These are phyloP conservation scores for Vultur gryphus DNA, from an alignment of 2,797 vertebrate species.

Conservation along the genomic window DNA sequence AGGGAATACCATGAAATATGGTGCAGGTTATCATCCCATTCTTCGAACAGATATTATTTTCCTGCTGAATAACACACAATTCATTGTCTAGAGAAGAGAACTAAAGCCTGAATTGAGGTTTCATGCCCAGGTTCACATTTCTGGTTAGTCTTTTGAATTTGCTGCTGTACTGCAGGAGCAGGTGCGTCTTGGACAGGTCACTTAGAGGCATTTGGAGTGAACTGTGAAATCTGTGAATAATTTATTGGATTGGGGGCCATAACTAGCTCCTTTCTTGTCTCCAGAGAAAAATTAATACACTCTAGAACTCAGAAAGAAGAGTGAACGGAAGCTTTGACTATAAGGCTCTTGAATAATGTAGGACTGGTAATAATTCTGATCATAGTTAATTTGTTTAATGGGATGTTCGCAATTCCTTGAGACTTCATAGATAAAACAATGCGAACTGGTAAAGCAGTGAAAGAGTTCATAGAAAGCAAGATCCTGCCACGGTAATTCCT, in stretches of 20 bases:
- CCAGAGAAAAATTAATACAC: background rate
- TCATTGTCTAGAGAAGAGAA: background rate
- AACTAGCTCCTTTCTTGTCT: background rate
- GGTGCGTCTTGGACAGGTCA: background rate
- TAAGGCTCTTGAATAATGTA: background rate
- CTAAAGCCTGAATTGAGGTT: background rate
- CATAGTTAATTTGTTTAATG: background rate
- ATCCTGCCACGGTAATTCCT: background rate
- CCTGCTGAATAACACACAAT: background rate
- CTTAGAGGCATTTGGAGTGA: background rate
- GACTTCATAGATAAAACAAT: background rate
- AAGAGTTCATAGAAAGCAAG: background rate
- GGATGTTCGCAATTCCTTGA: background rate
- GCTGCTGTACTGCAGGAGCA: background rate
- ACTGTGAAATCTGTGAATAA: background rate
- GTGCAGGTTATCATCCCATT: background rate
- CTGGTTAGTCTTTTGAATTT: background rate
- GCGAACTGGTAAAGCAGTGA: background rate
- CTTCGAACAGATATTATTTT: background rate
- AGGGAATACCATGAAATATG: background rate
- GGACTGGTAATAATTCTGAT: background rate
- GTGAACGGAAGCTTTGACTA: background rate
- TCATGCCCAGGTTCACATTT: background rate
- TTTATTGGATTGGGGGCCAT: background rate
- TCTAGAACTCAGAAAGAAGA: background rate